Evolutionary conservation across 2,797 vertebrate species (phyloP), one percentile per base, ranked within the genome.

Genomic region (Salmo trutta): DNA sequence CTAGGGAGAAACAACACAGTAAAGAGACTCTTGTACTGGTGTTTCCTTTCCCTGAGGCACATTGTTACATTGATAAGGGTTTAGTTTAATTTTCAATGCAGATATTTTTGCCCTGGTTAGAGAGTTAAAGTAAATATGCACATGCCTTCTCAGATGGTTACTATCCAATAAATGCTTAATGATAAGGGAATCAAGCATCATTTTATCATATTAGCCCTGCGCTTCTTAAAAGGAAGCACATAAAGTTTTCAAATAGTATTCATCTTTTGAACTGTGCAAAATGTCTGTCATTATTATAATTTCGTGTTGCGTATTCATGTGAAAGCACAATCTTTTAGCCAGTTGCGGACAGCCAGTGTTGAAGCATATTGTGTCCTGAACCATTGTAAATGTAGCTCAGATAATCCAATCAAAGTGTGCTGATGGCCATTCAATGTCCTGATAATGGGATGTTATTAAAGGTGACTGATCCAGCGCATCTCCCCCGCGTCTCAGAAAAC

Each of bases 371-470:
- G 73, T 69, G 52, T 76, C 67, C 71, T 67, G 66, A 71, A 51
- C 79, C 54, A 47, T 81, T 54, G 47, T 53, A 77, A 81, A 84
- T 59, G 81, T 73, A 76, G 68, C 76, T 77, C 65, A 47, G 80
- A 71, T 83, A 76, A 85, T 83, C 77, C 82, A 72, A 74, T 85
- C 76, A 88, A 86, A 79, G 72, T 71, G 73, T 77, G 79, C 74
- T 85, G 82, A 85, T 88, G 77, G 56, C 73, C 78, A 72, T 92
- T 87, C 87, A 90, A 88, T 86, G 78, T 82, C 72, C 71, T 54
- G 77, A 82, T 89, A 86, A 91, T 90, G 81, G 82, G 79, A 83
- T 65, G 67, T 83, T 87, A 88, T 89, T 88, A 87, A 88, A 91
- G 66, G 81, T 80, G 85, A 86, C 83, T 47, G 82, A 47, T 77